Conservation (phyloP, 2,888 invertebrate genomes). For the Drosophila quinaria region DNA sequence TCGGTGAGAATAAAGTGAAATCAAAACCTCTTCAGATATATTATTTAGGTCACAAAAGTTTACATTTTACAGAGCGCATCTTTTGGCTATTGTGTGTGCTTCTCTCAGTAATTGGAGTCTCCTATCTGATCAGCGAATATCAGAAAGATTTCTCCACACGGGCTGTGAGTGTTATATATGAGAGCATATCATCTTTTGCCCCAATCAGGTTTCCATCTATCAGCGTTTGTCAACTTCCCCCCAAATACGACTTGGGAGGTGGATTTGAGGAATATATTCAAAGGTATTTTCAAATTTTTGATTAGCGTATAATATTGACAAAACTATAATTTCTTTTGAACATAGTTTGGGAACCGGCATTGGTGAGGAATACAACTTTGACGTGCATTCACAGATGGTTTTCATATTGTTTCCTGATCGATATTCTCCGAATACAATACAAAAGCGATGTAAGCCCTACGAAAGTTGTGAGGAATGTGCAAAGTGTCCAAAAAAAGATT, state of each 20-base stretch:
- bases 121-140: constrained; percentile 88
- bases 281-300: constrained; percentile 28
- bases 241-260: constrained; percentile 50
- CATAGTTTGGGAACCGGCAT: constrained; percentile 59
- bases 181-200: constrained; percentile 77
- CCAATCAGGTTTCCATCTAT: constrained; percentile 81
- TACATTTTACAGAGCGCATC: constrained; percentile 86
- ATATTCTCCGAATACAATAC: constrained; percentile 76
- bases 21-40: no score
- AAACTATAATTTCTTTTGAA: background rate
- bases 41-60: constrained; percentile 50
- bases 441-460: constrained; percentile 37
- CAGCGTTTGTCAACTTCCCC: constrained; percentile 77
- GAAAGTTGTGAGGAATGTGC: constrained; percentile 68
- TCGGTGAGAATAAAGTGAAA: constrained; percentile 60
- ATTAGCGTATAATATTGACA: background rate
- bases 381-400: constrained; percentile 82
- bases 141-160: constrained; percentile 86
- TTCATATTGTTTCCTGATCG: constrained; percentile 82
- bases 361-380: constrained; percentile 71
- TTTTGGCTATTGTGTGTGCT: constrained; percentile 90
- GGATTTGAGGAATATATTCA: constrained; percentile 65
- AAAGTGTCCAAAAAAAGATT: constrained; percentile 78
- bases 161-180: constrained; percentile 85
- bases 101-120: constrained; percentile 89